Conservation (phyloP, 2,113 vertebrate genomes). For the Nestor notabilis region DNA sequence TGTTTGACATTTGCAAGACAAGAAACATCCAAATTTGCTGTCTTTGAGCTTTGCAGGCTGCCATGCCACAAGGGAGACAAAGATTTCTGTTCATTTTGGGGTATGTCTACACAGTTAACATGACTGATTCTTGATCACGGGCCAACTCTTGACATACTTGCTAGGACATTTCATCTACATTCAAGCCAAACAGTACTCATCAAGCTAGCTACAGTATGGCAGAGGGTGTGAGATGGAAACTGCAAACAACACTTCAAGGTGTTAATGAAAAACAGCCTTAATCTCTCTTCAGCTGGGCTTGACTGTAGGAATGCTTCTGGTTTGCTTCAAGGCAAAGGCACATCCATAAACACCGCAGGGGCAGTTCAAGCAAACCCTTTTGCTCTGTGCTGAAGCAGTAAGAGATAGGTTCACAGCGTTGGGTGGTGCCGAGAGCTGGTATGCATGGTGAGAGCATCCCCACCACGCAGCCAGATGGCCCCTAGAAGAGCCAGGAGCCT, state of each 20-base stretch:
- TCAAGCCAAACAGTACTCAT: not conserved
- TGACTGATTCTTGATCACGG: not conserved
- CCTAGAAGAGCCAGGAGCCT: fast-evolving
- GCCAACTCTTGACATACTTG: not conserved
- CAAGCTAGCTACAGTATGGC: not conserved
- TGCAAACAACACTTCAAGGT: not conserved
- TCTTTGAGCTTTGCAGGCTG: not conserved
- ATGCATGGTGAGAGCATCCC: fast-evolving
- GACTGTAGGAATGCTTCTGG: not conserved
- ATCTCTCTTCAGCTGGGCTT: not conserved
- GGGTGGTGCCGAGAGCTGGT: fast-evolving
- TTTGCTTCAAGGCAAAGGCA: not conserved
- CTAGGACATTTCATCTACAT: not conserved
- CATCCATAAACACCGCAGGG: not conserved
- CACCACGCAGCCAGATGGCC: not conserved
- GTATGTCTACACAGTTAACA: not conserved
- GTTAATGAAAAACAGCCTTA: not conserved
- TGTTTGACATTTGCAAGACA: not conserved
- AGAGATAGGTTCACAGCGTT: not conserved
- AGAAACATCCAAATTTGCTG: not conserved
- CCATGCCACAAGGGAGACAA: not conserved
- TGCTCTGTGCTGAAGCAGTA: not conserved
- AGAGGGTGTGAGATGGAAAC: not conserved
- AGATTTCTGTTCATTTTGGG: not conserved
- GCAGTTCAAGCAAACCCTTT: not conserved